Evolutionary conservation across 2,888 invertebrate species (phyloP).

Genomic region (Leptopilina myrica): DNA sequence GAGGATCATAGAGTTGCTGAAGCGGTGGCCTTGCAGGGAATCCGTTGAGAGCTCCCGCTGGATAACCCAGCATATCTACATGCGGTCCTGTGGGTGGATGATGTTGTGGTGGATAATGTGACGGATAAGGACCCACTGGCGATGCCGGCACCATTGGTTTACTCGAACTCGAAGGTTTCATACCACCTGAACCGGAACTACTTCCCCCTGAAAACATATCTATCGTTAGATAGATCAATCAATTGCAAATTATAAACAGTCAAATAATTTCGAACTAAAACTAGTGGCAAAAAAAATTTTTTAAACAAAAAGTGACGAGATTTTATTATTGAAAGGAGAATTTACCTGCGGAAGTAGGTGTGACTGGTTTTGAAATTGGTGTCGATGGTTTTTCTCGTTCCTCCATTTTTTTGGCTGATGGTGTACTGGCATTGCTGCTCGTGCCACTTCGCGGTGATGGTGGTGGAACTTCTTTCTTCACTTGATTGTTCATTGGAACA

Average conservation of each 20-base stretch:
- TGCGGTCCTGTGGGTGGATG: constrained; percentile 75
- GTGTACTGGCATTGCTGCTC: constrained; percentile 93
- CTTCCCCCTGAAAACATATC: constrained; percentile 76
- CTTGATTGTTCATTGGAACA: constrained; percentile 69
- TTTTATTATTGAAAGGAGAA: constrained; percentile 20
- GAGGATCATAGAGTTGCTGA: constrained; percentile 83
- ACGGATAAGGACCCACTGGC: constrained; percentile 74
- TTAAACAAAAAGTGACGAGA: no score
- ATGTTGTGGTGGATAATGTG: constrained; percentile 75
- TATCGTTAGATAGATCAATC: constrained; percentile 43
- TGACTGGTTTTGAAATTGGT: constrained; percentile 93
- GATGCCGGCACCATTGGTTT: constrained; percentile 75
- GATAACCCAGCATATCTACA: constrained; percentile 77
- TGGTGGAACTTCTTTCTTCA: constrained; percentile 82
- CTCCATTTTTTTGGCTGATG: constrained; percentile 90
- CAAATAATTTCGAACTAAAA: neutral
- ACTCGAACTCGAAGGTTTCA: constrained; percentile 79
- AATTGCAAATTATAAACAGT: constrained; percentile 9
- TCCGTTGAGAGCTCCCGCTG: constrained; percentile 81
- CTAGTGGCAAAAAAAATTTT: no score
- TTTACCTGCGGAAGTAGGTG: constrained; percentile 84
- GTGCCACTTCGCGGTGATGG: constrained; percentile 83
- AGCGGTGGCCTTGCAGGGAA: constrained; percentile 82
- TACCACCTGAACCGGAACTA: constrained; percentile 76
- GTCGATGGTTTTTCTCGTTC: constrained; percentile 91